Evolutionary conservation across 2,113 vertebrate genomes (phyloP).

Genomic region (Psilopogon haemacephalus): DNA sequence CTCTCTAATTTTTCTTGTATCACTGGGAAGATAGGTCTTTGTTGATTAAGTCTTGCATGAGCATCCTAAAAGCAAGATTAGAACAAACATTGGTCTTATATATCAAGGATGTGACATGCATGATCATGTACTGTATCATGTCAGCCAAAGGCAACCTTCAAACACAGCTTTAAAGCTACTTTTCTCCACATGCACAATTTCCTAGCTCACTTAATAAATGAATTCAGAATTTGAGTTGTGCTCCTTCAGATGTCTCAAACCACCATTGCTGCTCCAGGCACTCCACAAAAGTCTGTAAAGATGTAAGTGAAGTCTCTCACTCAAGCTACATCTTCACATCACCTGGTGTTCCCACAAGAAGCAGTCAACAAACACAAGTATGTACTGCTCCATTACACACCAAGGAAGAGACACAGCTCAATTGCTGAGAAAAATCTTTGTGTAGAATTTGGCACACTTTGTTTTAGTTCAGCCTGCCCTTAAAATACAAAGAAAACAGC

Average conservation of each 20-base stretch:
- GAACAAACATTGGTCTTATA: not conserved
- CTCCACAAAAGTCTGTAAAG: not conserved
- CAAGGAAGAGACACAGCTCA: not conserved
- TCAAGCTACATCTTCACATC: not conserved
- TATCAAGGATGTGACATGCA: fast-evolving
- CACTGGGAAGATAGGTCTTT: not conserved
- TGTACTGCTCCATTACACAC: not conserved
- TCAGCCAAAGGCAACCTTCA: not conserved
- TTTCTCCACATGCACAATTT: not conserved
- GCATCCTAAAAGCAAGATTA: not conserved
- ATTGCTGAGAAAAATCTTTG: not conserved
- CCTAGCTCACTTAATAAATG: not conserved
- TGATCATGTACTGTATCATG: fast-evolving
- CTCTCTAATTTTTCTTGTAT: too few species aligned
- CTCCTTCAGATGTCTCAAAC: not conserved
- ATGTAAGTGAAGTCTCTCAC: not conserved
- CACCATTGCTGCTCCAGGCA: too few species aligned
- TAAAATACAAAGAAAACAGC: not conserved
- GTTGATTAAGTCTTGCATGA: not conserved
- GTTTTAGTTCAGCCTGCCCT: not conserved
- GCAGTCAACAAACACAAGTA: not conserved
- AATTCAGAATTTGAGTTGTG: not conserved
- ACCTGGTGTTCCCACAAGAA: not conserved
- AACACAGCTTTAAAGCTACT: not conserved
- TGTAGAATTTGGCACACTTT: not conserved